phyloP scores from a whole-genome alignment of 2,888 invertebrate species.

The Meandrusa payeni region DNA sequence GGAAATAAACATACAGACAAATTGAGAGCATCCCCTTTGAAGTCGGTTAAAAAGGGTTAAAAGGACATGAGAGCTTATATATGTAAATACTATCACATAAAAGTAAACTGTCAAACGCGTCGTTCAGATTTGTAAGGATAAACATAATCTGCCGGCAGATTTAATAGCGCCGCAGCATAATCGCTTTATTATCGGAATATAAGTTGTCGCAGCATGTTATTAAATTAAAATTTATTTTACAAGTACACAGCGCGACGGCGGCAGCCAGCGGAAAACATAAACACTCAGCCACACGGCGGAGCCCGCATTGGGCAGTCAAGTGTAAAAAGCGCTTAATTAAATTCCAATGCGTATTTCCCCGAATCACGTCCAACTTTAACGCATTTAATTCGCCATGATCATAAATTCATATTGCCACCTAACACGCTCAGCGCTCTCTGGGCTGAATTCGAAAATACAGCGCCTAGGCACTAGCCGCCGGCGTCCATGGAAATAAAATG shows the following conservation, averaged over 20 bases:
- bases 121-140: constrained; percentile 8
- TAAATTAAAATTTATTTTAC: constrained; percentile 26
- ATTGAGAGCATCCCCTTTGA: no score
- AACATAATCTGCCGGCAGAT: constrained; percentile 14
- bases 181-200: constrained; percentile 25
- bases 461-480: constrained; percentile 45
- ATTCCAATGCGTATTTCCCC: constrained; percentile 54
- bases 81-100: no score
- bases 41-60: no score
- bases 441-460: constrained; percentile 66
- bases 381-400: constrained; percentile 67
- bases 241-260: constrained; percentile 30
- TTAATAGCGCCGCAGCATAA: constrained; percentile 17
- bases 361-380: constrained; percentile 60
- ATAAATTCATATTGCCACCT: constrained; percentile 73
- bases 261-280: constrained; percentile 33
- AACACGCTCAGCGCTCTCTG: constrained; percentile 58
- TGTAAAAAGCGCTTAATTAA: constrained; percentile 61
- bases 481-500: constrained; percentile 73
- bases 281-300: constrained; percentile 31
- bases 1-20: no score
- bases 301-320: constrained; percentile 41
- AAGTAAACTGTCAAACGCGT: not conserved
- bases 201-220: constrained; percentile 27
- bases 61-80: no score